These are phyloP conservation scores for Strix uralensis DNA, from an alignment of 2,113 vertebrate genomes.

Conservation along the genomic window DNA sequence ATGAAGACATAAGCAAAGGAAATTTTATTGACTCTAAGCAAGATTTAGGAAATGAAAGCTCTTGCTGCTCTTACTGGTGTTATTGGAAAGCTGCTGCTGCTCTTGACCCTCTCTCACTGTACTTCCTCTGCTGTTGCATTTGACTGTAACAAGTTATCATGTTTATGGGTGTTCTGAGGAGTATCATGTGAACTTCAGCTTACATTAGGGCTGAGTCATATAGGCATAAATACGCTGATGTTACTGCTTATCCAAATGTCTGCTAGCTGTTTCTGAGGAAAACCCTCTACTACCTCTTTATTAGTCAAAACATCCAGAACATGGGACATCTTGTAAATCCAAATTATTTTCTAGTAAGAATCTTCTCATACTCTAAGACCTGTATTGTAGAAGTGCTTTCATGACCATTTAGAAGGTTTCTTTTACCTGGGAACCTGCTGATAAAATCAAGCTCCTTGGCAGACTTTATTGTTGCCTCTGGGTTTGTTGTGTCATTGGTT, in stretches of 20 bases:
- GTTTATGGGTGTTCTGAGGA: neutral
- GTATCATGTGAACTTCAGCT: neutral
- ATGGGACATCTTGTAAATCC: neutral
- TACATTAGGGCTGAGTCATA: constrained; percentile 25
- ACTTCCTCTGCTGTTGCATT: neutral
- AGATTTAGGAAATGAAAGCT: neutral
- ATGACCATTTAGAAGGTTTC: neutral
- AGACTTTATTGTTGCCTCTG: constrained; percentile 16
- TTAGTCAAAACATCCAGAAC: neutral
- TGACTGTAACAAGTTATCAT: neutral
- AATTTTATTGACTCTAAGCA: neutral
- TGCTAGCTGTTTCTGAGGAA: constrained; percentile 10
- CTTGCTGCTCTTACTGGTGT: neutral
- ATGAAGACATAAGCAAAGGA: neutral
- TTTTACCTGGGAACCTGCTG: neutral
- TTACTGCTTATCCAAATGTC: constrained; percentile 15
- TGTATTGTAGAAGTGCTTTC: neutral
- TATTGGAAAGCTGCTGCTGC: neutral
- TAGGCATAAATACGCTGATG: neutral
- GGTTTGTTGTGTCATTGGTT: neutral
- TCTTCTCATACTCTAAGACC: neutral
- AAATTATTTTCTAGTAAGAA: neutral
- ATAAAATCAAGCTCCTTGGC: constrained; percentile 43
- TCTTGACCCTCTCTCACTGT: neutral
- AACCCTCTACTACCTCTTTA: neutral